phyloP scores from a whole-genome alignment of 2,888 invertebrate species.

The Craniophora ligustri region DNA sequence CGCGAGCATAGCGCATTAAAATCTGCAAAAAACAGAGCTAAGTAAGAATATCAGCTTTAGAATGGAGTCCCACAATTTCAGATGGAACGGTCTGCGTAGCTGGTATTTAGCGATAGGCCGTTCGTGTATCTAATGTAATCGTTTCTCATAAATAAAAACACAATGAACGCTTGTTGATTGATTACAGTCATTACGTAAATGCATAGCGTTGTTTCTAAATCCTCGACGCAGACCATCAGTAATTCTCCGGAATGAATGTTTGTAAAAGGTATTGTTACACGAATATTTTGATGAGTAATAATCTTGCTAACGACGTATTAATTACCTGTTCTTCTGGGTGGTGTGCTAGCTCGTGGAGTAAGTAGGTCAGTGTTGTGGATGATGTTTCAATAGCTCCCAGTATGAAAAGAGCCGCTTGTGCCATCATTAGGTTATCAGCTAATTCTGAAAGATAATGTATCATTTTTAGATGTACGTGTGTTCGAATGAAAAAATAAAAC shows the following conservation, averaged over 20 bases:
- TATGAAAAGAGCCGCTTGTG: slow-evolving; percentile 78
- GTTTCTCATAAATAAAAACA: background rate
- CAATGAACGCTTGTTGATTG: background rate
- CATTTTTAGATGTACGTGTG: no score
- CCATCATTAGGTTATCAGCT: slow-evolving; percentile 76
- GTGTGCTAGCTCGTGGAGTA: slow-evolving; percentile 73
- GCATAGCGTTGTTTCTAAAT: background rate
- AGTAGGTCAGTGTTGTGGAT: slow-evolving; percentile 67
- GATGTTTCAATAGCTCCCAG: slow-evolving; percentile 78
- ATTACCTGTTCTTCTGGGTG: slow-evolving; percentile 74
- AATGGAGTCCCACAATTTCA: no score
- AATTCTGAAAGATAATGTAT: slow-evolving; percentile 64
- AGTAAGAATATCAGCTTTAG: no score
- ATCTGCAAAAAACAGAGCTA: no score
- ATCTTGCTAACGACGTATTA: slow-evolving; percentile 6
- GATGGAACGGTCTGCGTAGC: no score
- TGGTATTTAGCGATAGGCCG: background rate
- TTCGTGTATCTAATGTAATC: background rate
- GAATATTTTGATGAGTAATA: slow-evolving; percentile 1
- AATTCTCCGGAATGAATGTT: slow-evolving; percentile 1
- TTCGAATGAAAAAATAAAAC: no score
- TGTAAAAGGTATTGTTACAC: background rate
- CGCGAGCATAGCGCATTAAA: no score
- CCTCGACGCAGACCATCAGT: background rate
- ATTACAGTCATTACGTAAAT: slow-evolving; percentile 7